Base-by-base conservation (phyloP, 2,797 vertebrate genomes). In the Acestrorhynchus altus region DNA sequence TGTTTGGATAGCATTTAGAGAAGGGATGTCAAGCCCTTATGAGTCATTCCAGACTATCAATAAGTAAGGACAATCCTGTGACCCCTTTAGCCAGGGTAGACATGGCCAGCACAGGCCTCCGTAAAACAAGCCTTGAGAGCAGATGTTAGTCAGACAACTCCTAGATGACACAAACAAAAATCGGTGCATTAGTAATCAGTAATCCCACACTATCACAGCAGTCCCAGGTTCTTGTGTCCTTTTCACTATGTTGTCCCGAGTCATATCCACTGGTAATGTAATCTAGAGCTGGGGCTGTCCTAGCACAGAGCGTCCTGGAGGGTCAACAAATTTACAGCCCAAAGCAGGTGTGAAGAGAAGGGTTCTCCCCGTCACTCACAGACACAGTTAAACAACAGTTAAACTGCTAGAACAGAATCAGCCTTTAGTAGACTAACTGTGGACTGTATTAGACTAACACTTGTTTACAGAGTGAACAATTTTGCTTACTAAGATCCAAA, bases 281-380 rank as follows among this genome's bases (percentile, higher is more conserved):
- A 92, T 94, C 88, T 79, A 78, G 87, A 88, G 82, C 87, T 83
- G 77, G 79, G 85, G 79, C 81, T 87, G 86, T 85, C 74, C 85
- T 31, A 87, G 88, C 85, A 94, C 93, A 95, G 93, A 90, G 89
- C 87, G 82, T 86, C 85, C 85, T 89, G 85, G 84, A 88, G 84
- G 87, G 85, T 88, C 87, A 88, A 86, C 91, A 90, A 92, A 87
- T 90, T 94, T 93, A 93, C 89, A 88, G 85, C 87, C 87, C 67
- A 83, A 88, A 94, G 92, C 94, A 96, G 94, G 94, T 95, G 94
- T 94, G 93, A 93, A 91, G 87, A 89, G 81, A 83, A 83, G 82
- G 88, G 81, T 86, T 85, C 1, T 42, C 52, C 26, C 84, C 90
- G 86, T 91, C 87, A 88, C 80, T 82, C 78, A 76, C 22, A 68